Percentiles rank a stretch among this genome's conserved stretches.
Conservation (phyloP, 1,140 invertebrate species). For the Caenorhabditis brenneri region DNA sequence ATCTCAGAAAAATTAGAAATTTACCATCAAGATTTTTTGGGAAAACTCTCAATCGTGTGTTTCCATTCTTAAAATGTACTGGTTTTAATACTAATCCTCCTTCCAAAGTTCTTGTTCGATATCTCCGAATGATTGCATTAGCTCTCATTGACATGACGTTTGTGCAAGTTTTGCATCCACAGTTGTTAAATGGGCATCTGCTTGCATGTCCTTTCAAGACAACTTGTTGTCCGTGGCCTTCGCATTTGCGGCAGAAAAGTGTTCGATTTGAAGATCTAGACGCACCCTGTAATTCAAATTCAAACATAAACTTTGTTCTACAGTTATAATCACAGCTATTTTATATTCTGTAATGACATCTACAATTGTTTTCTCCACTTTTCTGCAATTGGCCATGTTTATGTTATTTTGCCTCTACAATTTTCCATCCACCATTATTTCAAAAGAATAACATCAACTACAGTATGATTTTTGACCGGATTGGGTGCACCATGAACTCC, state of each 20-base stretch:
- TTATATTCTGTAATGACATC: not conserved
- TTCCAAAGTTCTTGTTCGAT: conserved; percentile 67
- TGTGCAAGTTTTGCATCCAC: conserved; percentile 69
- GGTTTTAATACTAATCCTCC: conserved; percentile 69
- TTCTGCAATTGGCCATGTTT: not conserved
- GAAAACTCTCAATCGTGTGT: conserved; percentile 67
- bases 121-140: conserved; percentile 68
- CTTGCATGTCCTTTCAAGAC: conserved; percentile 67
- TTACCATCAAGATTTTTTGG: conserved; percentile 70
- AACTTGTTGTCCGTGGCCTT: conserved; percentile 66
- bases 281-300: not conserved
- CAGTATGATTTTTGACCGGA: conserved; percentile 41
- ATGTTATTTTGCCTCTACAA: not conserved
- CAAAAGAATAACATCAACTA: conserved; percentile 3
- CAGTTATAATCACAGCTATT: not conserved
- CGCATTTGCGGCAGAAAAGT: conserved; percentile 70
- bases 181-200: conserved; percentile 68
- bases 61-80: conserved; percentile 70
- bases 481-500: not conserved
- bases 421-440: not conserved
- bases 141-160: conserved; percentile 70
- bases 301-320: not conserved
- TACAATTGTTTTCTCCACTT: not conserved
- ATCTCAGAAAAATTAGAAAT: not conserved
- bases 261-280: conserved; percentile 56